A percentile compares a stretch with the other conserved stretches of the same genome.
Conservation (phyloP, 2,113 vertebrate genomes). For the Micronycteris hirsuta region DNA sequence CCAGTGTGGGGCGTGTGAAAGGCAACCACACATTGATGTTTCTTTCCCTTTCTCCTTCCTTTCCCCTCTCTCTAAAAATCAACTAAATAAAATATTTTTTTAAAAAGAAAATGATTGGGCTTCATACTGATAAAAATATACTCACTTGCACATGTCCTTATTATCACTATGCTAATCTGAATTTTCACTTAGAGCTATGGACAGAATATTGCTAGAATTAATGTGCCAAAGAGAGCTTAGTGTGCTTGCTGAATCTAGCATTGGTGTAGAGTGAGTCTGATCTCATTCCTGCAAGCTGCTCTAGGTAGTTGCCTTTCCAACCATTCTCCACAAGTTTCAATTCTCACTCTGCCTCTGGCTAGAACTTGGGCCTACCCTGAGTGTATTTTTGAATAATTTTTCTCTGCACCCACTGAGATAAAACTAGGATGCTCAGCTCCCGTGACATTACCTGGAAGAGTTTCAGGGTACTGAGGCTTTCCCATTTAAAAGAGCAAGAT, state of each 20-base stretch:
- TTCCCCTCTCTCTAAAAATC: no score
- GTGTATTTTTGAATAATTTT: background rate
- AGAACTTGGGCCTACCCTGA: background rate
- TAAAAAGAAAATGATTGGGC: background rate
- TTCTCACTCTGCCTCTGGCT: background rate
- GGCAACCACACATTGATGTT: no score
- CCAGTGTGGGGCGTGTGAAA: no score
- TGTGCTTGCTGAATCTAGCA: fast-evolving
- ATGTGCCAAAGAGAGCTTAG: background rate
- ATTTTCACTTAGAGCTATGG: background rate
- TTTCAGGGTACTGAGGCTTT: background rate
- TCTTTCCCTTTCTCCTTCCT: no score
- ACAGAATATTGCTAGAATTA: background rate
- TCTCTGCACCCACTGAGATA: background rate
- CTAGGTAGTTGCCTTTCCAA: background rate
- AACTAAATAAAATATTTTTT: no score
- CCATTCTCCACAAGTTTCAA: background rate
- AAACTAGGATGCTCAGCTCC: background rate
- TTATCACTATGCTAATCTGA: background rate
- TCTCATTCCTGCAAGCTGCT: background rate
- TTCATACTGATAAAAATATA: slow-evolving; percentile 43
- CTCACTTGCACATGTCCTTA: background rate
- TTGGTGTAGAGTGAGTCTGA: fast-evolving
- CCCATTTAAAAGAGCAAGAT: background rate
- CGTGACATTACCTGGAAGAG: background rate